A percentile compares a stretch with the other conserved stretches of the same genome.
These are phyloP conservation scores for Digitonthophagus gazella DNA, from an alignment of 2,888 invertebrate genomes.

Conservation along the genomic window DNA sequence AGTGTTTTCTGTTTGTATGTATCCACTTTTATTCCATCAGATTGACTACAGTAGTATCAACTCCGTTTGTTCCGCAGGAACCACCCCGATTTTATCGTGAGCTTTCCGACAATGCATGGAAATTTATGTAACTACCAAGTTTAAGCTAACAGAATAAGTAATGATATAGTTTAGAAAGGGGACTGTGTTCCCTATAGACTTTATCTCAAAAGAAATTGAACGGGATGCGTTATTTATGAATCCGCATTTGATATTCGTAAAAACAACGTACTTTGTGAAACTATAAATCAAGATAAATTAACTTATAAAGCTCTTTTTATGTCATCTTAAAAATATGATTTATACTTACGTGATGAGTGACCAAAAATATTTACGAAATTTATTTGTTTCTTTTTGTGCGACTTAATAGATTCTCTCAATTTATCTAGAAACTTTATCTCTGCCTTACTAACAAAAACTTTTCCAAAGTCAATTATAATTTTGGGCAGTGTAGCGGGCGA, in stretches of 20 bases:
- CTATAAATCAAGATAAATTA: too few relatives aligned
- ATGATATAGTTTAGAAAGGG: neutral
- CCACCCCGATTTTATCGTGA: neutral
- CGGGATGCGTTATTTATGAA: neutral
- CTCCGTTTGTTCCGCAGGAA: neutral
- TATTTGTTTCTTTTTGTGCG: too few relatives aligned
- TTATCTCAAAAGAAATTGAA: neutral
- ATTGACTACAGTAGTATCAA: too few relatives aligned
- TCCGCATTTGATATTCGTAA: neutral
- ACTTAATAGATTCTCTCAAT: too few relatives aligned
- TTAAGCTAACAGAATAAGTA: neutral
- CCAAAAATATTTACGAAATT: too few relatives aligned
- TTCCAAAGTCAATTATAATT: neutral
- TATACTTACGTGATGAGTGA: too few relatives aligned
- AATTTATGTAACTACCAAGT: neutral
- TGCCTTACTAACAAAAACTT: neutral
- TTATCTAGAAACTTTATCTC: neutral
- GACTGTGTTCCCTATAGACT: neutral
- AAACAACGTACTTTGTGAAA: neutral
- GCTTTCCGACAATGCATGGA: neutral
- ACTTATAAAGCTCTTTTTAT: too few relatives aligned
- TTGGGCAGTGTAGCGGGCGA: neutral
- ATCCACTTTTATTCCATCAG: too few relatives aligned
- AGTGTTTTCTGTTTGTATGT: too few relatives aligned
- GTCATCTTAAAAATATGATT: too few relatives aligned